These are phyloP conservation scores for Sebastolobus altivelis DNA, from an alignment of 2,797 vertebrate genomes.

Conservation along the genomic window DNA sequence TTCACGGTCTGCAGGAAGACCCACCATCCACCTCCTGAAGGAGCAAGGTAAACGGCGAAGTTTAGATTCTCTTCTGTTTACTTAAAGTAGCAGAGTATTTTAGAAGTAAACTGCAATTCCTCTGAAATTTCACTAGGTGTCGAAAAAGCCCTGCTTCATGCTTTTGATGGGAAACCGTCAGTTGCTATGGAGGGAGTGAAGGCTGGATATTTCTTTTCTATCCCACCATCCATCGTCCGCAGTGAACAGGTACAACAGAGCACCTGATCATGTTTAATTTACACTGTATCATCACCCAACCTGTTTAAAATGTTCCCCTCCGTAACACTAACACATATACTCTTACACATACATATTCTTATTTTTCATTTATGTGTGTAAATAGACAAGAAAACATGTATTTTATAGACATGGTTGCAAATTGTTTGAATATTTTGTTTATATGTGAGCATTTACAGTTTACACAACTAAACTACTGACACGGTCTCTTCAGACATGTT, in stretches of 20 bases:
- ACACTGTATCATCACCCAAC: not conserved
- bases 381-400: not conserved
- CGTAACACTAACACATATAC: not conserved
- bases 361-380: not conserved
- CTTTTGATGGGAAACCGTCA: slow-evolving; percentile 95
- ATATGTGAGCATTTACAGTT: not conserved
- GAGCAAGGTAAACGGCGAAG: slow-evolving; percentile 88
- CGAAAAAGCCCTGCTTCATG: slow-evolving; percentile 92
- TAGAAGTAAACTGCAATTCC: slow-evolving; percentile 31
- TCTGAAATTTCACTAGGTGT: slow-evolving; percentile 83
- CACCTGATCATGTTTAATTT: not conserved
- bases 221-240: slow-evolving; percentile 94
- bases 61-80: not conserved
- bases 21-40: slow-evolving; percentile 93
- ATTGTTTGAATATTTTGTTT: not conserved
- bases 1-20: slow-evolving; percentile 96
- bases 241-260: slow-evolving; percentile 91
- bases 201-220: slow-evolving; percentile 95
- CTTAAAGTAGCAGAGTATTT: not conserved
- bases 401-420: not conserved
- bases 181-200: slow-evolving; percentile 96
- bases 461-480: not conserved
- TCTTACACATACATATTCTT: not conserved
- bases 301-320: not conserved
- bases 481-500: slow-evolving; percentile 15